These are phyloP conservation scores for Chrysemys picta DNA, from an alignment of 2,113 vertebrate species.

Conservation along the genomic window DNA sequence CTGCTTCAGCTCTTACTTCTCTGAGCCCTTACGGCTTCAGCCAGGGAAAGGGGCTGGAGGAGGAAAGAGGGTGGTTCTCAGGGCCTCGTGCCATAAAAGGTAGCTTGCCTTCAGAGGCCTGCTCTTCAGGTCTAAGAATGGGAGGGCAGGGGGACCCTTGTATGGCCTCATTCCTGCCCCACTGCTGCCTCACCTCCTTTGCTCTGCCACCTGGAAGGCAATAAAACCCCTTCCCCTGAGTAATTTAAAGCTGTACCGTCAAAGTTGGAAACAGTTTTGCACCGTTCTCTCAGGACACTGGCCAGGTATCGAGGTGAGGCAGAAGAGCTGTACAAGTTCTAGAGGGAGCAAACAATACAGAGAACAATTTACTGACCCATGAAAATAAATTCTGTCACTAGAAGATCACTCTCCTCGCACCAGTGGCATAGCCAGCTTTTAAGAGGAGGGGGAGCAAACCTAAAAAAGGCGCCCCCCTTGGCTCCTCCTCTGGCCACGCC, in stretches of 20 bases:
- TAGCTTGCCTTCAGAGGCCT: neutral
- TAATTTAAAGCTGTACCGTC: neutral
- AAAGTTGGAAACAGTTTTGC: neutral
- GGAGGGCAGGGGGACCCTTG: neutral
- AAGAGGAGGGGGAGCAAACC: too few species aligned
- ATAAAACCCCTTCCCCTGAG: neutral
- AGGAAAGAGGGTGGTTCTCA: too few species aligned
- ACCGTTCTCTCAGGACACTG: neutral
- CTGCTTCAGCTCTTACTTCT: neutral
- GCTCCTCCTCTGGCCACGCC: too few species aligned
- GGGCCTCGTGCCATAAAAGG: too few species aligned
- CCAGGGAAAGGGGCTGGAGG: accelerated
- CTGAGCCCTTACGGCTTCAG: neutral
- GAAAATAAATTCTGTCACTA: neutral
- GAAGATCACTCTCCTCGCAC: neutral
- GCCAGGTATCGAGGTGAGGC: neutral
- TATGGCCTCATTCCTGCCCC: neutral
- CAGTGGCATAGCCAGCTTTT: too few species aligned
- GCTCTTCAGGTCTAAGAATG: neutral
- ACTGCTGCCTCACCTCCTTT: neutral
- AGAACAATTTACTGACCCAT: neutral
- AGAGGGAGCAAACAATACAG: neutral
- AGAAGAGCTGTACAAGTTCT: neutral
- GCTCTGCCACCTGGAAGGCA: neutral
- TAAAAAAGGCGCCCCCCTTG: too few species aligned